A percentile compares a stretch with the other conserved stretches of the same genome.
These are phyloP conservation scores for Schizotus pectinicornis DNA, from an alignment of 2,888 invertebrate genomes.

Conservation along the genomic window DNA sequence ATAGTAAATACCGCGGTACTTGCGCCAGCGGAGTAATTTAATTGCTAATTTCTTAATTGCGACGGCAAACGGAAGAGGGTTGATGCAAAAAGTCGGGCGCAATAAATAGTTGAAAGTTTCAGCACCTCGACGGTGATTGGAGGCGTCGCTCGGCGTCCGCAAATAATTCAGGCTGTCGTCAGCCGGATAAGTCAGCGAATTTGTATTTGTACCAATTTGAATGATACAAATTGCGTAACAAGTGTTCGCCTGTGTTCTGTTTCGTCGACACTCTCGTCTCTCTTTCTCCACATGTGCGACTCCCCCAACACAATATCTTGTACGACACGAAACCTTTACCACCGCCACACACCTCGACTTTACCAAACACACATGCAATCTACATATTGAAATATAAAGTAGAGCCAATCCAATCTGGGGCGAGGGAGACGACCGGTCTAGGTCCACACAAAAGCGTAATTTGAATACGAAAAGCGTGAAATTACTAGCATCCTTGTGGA, in stretches of 20 bases:
- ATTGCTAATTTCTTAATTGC: too few relatives aligned
- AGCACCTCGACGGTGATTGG: too few relatives aligned
- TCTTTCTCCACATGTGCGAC: constrained; percentile 1
- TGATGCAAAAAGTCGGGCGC: too few relatives aligned
- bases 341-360: constrained; percentile 19
- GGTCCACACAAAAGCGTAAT: constrained; percentile 38
- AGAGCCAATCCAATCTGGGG: constrained; percentile 29
- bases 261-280: constrained; percentile 2
- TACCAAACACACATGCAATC: constrained; percentile 30
- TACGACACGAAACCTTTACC: constrained; percentile 7
- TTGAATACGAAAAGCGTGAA: constrained; percentile 43
- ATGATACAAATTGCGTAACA: constrained; percentile 12
- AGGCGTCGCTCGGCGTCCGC: too few relatives aligned
- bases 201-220: constrained; percentile 12
- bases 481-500: constrained; percentile 45
- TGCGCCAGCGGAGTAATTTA: too few relatives aligned
- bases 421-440: constrained; percentile 10
- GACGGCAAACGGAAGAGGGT: too few relatives aligned
- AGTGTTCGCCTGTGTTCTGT: constrained; percentile 13
- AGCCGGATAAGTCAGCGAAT: too few relatives aligned
- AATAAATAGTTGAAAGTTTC: too few relatives aligned
- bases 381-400: constrained; percentile 35
- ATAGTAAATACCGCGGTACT: too few relatives aligned
- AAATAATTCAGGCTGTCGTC: too few relatives aligned
- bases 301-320: constrained; percentile 5